Evolutionary conservation across 2,888 invertebrate genomes (phyloP).

Genomic region (Apamea monoglypha): DNA sequence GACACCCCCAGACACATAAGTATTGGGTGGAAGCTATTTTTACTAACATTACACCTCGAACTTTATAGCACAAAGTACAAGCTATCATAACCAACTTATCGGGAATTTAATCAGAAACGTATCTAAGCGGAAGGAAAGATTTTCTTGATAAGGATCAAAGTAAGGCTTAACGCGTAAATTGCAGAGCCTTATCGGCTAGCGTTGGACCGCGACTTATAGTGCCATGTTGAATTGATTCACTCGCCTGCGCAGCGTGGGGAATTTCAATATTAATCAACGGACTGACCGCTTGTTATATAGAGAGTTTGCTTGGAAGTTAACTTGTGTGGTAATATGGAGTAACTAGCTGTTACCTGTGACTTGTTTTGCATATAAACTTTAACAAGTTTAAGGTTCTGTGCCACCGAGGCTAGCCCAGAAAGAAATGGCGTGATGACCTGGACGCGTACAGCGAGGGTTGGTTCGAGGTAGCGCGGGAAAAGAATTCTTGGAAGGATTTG

Average conservation of each 20-base stretch:
- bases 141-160: slow-evolving; percentile 52
- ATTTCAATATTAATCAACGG: slow-evolving; percentile 56
- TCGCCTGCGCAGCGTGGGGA: slow-evolving; percentile 38
- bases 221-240: slow-evolving; percentile 72
- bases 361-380: not conserved
- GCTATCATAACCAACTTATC: slow-evolving; percentile 40
- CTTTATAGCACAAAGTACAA: slow-evolving; percentile 13
- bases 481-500: not conserved
- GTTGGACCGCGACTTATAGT: slow-evolving; percentile 50
- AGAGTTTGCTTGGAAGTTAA: slow-evolving; percentile 5
- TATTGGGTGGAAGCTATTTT: not conserved
- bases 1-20: not conserved
- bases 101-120: slow-evolving; percentile 47
- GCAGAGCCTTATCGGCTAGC: slow-evolving; percentile 51
- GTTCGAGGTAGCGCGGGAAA: not conserved
- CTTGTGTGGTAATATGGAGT: slow-evolving; percentile 18
- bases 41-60: not conserved
- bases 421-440: not conserved
- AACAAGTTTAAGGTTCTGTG: not conserved
- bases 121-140: slow-evolving; percentile 61
- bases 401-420: not conserved
- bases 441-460: not conserved
- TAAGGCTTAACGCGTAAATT: slow-evolving; percentile 53
- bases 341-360: not conserved
- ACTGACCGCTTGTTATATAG: slow-evolving; percentile 7